Evolutionary conservation across 2,888 invertebrate species (phyloP).

Genomic region (Cataglyphis altisquamis): DNA sequence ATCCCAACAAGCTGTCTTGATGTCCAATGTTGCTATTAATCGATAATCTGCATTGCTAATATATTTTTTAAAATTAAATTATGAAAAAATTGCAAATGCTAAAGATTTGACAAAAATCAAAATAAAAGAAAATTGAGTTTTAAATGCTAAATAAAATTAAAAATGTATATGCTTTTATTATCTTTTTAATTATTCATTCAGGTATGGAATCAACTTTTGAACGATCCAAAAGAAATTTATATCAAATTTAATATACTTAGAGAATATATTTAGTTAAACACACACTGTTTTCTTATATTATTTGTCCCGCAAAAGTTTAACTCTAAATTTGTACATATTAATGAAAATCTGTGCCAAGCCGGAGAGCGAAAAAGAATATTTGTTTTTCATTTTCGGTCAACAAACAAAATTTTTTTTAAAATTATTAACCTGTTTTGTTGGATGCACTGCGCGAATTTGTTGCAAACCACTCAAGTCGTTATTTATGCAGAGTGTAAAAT

Average conservation of each 20-base stretch:
- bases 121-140: neutral
- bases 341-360: neutral
- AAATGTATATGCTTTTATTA: neutral
- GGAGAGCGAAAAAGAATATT: neutral
- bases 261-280: neutral
- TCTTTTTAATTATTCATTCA: neutral
- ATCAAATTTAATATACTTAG: neutral
- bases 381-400: constrained; percentile 12
- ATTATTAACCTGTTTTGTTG: constrained; percentile 39
- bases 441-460: neutral
- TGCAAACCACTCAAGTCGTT: constrained; percentile 8
- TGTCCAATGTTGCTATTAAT: neutral
- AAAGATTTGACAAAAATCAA: neutral
- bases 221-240: neutral
- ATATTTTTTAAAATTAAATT: neutral
- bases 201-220: neutral
- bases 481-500: constrained; percentile 48
- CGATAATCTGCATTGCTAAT: neutral
- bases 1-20: neutral
- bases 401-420: constrained; percentile 5
- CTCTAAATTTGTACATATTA: neutral
- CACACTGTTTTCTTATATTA: neutral
- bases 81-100: neutral
- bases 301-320: neutral
- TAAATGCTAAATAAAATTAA: neutral